Base-by-base conservation (phyloP, 1,140 invertebrate species). In the Nilaparvata lugens region DNA sequence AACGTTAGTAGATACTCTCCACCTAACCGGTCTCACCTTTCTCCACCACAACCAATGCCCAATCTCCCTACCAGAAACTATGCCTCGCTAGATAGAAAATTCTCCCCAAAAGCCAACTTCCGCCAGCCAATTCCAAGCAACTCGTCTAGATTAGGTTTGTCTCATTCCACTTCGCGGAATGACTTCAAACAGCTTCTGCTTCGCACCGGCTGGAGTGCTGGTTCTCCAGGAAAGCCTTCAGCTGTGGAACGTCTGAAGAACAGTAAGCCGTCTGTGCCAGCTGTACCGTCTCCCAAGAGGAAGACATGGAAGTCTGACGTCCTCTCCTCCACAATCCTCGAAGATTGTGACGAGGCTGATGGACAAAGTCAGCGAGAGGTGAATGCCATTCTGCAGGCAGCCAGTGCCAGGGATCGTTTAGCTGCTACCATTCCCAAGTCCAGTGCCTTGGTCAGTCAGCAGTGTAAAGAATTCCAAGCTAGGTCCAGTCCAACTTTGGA, bases 161-260 rank as follows among this genome's bases (percentile, higher is more conserved):
- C 31, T 53, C 64, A 64, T 24, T 52, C 66, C 28, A 68, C 64
- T 14, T 72, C 74, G 6, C 66, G 73, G 48, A 69, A 69, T 52
- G 90, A 92, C 71, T 93, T 93, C 68, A 93, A 93, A 71, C 83
- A 86, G 66, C 72, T 92, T 13, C 74, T 93, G 1, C 74, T 88
- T 5, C 85, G 88, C 65, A 60, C 62, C 16, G 66, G 64, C 19
- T 67, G 58, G 57, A 57, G 61, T 16, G 53, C 58, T 4, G 31
- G 35, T 14, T 24, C 61, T 13, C 13, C 51, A 68, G 21, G 74
- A 7, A 87, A 87, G 66, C 70, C 88, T 0, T 91, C 89, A 14
- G 90, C 90, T 4, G 88, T 91, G 3, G 89, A 93, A 71, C 83
- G 89, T 70, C 70, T 93, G 11, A 65, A 65, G 38, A 64, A 64